Percentiles rank a stretch among this genome's conserved stretches.
These are phyloP conservation scores for Crocuta crocuta DNA, from an alignment of 2,113 vertebrate genomes.

Conservation along the genomic window DNA sequence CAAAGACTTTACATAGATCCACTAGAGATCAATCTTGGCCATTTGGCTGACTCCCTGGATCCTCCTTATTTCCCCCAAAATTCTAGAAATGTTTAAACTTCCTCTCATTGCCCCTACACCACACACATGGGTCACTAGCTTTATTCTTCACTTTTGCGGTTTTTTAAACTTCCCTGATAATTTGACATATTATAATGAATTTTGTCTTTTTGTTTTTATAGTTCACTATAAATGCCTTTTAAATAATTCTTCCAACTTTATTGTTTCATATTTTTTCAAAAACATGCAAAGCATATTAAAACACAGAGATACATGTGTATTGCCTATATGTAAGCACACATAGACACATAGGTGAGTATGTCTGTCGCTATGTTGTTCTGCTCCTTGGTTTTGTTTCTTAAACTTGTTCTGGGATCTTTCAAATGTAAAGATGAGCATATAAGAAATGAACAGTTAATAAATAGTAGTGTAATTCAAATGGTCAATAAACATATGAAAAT, in stretches of 20 bases:
- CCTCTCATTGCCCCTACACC: background rate
- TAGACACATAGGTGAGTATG: background rate
- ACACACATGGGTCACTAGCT: background rate
- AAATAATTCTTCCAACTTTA: background rate
- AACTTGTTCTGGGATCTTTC: background rate
- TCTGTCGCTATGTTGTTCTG: background rate
- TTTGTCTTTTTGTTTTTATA: conserved; percentile 2
- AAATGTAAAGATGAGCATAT: background rate
- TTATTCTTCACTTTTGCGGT: background rate
- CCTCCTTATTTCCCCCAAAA: background rate
- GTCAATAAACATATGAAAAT: background rate
- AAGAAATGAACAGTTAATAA: background rate
- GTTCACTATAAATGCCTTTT: background rate
- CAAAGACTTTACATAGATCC: background rate
- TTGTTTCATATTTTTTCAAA: background rate
- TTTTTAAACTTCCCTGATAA: background rate
- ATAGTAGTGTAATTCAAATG: background rate
- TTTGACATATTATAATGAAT: background rate
- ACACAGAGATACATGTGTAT: background rate
- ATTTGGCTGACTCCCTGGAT: background rate
- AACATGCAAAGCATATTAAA: background rate
- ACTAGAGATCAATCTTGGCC: background rate
- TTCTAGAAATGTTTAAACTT: background rate
- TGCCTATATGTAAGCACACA: background rate
- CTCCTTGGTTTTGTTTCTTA: background rate